Percentiles rank a stretch among this genome's conserved stretches.
phyloP scores from a whole-genome alignment of 2,113 vertebrate species.

The Spermophilus dauricus region DNA sequence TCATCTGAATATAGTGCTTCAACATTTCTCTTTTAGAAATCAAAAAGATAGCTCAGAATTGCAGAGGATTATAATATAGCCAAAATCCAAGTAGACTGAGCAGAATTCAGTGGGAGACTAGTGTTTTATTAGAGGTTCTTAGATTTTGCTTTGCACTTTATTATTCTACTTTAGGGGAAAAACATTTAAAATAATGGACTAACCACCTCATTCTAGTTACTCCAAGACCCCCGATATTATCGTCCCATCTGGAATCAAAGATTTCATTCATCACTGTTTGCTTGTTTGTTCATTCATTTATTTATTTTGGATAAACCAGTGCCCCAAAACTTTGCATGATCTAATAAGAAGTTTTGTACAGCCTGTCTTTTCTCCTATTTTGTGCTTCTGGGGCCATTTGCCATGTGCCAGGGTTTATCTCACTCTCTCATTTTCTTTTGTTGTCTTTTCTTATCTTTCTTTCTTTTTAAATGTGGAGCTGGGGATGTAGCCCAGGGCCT shows the following conservation, averaged over 20 bases:
- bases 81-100: neutral
- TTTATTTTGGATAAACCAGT: conserved; percentile 6
- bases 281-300: neutral
- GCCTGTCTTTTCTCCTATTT: neutral
- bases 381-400: neutral
- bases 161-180: neutral
- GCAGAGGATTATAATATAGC: neutral
- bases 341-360: neutral
- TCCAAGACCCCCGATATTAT: neutral
- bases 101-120: neutral
- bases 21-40: conserved; percentile 61
- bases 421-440: too few relatives aligned
- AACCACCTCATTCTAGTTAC: neutral
- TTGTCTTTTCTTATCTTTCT: neutral
- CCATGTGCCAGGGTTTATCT: neutral
- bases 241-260: neutral
- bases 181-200: neutral
- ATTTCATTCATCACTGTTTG: neutral
- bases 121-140: conserved; percentile 46
- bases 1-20: conserved; percentile 13
- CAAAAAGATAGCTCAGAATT: conserved; percentile 9
- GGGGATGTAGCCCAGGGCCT: neutral
- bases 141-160: conserved; percentile 18
- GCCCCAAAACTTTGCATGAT: neutral
- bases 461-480: neutral